Conservation (phyloP, 2,888 invertebrate genomes). For the Crematogaster levior region DNA sequence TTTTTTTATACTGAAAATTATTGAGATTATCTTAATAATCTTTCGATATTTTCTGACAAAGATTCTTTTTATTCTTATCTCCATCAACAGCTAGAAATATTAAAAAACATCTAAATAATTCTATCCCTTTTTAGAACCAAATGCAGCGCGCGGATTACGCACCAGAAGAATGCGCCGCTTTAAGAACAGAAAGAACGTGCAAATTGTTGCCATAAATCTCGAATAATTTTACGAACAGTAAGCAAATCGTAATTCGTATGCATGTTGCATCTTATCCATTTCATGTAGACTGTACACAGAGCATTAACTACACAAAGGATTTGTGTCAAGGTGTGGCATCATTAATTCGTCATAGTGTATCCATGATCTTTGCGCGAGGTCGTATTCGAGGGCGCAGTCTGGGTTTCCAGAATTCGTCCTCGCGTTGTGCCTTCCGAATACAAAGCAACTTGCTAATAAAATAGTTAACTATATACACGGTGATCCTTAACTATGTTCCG, state of each 20-base stretch:
- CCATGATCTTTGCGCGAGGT: slow-evolving; percentile 33
- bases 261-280: background rate
- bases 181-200: background rate
- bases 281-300: background rate
- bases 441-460: background rate
- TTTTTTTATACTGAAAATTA: background rate
- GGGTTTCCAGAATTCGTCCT: slow-evolving; percentile 40
- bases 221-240: background rate
- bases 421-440: slow-evolving; percentile 1
- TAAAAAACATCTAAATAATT: background rate
- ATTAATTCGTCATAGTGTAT: slow-evolving; percentile 44
- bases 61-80: background rate
- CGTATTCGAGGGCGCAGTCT: slow-evolving; percentile 22
- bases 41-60: background rate
- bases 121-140: background rate
- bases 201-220: background rate
- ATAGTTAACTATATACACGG: no score
- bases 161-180: no score
- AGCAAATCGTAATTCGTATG: background rate
- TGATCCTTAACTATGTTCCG: no score
- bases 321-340: slow-evolving; percentile 58
- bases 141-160: background rate
- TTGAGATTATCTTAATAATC: background rate
- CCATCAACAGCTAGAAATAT: background rate
- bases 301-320: slow-evolving; percentile 32